Evolutionary conservation across 2,888 invertebrate genomes (phyloP).

Genomic region (Hyposoter dolosus): DNA sequence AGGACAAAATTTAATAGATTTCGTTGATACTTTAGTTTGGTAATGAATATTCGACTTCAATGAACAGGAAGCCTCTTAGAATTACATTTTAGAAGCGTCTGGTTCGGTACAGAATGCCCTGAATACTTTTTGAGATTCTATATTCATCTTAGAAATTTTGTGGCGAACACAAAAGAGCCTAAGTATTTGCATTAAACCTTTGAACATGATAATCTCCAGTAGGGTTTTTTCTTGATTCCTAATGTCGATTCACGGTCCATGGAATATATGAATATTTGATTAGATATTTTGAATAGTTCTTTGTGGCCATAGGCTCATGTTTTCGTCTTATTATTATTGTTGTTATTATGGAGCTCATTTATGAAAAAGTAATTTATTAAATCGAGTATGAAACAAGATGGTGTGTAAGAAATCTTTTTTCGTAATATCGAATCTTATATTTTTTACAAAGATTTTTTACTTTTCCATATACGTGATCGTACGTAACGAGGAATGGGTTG

Average conservation of each 20-base stretch:
- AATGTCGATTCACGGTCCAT: slow-evolving; percentile 6
- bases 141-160: neutral
- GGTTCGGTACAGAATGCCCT: slow-evolving; percentile 5
- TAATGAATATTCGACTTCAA: slow-evolving; percentile 3
- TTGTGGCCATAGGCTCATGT: neutral
- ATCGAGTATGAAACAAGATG: neutral
- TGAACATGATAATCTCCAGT: neutral
- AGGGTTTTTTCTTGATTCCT: slow-evolving; percentile 16
- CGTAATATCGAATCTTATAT: neutral
- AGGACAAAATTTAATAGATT: neutral
- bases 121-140: slow-evolving; percentile 15
- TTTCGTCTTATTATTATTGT: neutral
- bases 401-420: neutral
- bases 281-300: neutral
- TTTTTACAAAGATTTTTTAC: neutral
- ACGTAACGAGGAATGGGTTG: neutral
- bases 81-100: neutral
- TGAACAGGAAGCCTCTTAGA: neutral
- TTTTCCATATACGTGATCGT: neutral
- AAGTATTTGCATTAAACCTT: slow-evolving; percentile 1
- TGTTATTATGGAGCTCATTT: neutral
- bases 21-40: neutral
- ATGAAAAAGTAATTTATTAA: slow-evolving; percentile 1
- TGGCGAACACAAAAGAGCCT: neutral
- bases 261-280: slow-evolving; percentile 19